These are phyloP conservation scores for Eulemur albifrons DNA, from an alignment of 2,797 vertebrate species.

Conservation along the genomic window DNA sequence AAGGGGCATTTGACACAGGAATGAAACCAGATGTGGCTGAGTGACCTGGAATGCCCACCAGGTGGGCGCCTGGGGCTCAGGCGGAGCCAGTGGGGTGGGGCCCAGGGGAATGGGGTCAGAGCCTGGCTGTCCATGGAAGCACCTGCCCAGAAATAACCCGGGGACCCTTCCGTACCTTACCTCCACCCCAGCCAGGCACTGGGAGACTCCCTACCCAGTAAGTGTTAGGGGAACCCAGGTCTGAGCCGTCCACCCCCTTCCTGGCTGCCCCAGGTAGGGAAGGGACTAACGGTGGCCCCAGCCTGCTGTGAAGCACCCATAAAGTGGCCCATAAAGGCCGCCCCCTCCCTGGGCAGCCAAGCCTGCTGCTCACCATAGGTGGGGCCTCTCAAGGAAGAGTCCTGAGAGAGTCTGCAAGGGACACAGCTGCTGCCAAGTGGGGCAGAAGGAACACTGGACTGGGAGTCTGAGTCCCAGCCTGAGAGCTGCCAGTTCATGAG, in stretches of 20 bases:
- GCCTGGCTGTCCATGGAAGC: neutral
- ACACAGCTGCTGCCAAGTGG: neutral
- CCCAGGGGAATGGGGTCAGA: neutral
- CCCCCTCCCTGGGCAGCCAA: neutral
- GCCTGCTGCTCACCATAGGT: neutral
- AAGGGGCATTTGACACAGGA: conserved; percentile 68
- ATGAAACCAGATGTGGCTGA: conserved; percentile 58
- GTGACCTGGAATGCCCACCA: conserved; percentile 59
- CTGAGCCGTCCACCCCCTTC: neutral
- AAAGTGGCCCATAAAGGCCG: neutral
- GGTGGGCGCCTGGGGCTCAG: conserved; percentile 32
- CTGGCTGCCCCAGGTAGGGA: neutral
- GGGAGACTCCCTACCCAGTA: neutral
- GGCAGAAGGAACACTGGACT: neutral
- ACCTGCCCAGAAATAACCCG: neutral
- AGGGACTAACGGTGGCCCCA: neutral
- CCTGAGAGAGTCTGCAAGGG: neutral
- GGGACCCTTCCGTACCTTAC: neutral
- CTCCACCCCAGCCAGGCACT: neutral
- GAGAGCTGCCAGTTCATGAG: neutral
- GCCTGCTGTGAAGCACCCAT: neutral
- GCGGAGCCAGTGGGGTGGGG: neutral
- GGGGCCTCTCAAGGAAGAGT: neutral
- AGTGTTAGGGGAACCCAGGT: neutral
- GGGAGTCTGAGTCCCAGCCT: neutral